phyloP scores from a whole-genome alignment of 2,888 invertebrate genomes.

The Halictus ligatus region DNA sequence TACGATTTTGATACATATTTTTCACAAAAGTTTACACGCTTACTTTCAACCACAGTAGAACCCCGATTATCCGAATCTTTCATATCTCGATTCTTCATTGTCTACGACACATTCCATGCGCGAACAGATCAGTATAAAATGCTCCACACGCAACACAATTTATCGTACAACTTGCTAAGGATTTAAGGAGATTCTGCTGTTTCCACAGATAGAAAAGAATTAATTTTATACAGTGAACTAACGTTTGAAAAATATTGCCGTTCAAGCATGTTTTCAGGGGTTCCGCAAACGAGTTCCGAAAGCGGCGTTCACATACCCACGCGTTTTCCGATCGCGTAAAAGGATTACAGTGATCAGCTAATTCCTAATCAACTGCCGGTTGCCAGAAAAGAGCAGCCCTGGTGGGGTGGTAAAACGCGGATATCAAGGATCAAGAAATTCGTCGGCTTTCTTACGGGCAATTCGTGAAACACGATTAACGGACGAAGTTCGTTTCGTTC shows the following conservation, averaged over 20 bases:
- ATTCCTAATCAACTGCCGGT: background rate
- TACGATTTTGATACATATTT: too few relatives aligned
- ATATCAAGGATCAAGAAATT: slow-evolving; percentile 40
- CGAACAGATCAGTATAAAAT: too few relatives aligned
- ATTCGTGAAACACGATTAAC: slow-evolving; percentile 62
- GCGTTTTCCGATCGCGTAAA: background rate
- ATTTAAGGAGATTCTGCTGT: too few relatives aligned
- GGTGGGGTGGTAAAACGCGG: background rate
- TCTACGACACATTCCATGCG: too few relatives aligned
- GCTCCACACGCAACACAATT: too few relatives aligned
- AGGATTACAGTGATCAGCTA: background rate
- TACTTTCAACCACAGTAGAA: too few relatives aligned
- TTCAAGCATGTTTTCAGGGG: background rate
- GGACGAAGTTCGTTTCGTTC: slow-evolving; percentile 57
- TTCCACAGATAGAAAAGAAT: too few relatives aligned
- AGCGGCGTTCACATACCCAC: background rate
- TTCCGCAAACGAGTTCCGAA: background rate
- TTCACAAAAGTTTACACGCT: too few relatives aligned
- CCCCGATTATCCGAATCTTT: too few relatives aligned
- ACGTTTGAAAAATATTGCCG: background rate
- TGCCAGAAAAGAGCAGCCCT: background rate
- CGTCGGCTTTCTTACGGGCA: slow-evolving; percentile 48
- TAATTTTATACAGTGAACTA: background rate
- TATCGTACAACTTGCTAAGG: too few relatives aligned
- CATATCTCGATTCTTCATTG: too few relatives aligned